Evolutionary conservation across 2,797 vertebrate species (phyloP), one percentile per base, ranked within the genome.

Genomic region (Enteromius unitaeniatus): DNA sequence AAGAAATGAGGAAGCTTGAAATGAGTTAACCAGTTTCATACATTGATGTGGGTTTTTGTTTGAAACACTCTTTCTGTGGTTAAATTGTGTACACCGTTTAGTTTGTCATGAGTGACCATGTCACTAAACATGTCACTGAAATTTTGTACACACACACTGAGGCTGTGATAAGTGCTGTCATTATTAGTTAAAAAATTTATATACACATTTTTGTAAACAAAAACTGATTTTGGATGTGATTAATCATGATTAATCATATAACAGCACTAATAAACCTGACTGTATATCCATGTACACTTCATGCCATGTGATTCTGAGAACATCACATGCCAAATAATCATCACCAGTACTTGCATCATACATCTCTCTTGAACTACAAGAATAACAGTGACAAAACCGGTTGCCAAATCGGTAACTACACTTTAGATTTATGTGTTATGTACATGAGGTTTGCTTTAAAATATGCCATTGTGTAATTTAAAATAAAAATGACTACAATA

Each of bases 1-100:
- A 64, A 47, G 49, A 3, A 74, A 82, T 53, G 70, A 65, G 45
- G 58, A 82, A 81, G 26, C 42, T 31, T 31, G 31, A 31, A 15
- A n/a, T 55, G 17, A 21, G 7, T 19, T 69, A 23, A 14, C 13
- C 8, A 64, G 26, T 75, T 75, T 53, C 15, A 0, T 64, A 13
- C 21, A 49, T 51, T 28, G 42, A 64, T 65, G 42, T 74, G n/a
- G 28, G 21, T 19, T 64, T 73, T 17, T 34, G 64, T 55, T 55
- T 69, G 47, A 37, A 53, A 31, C 4, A 13, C 2, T 70, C 40
- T 26, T 80, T 70, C 8, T 60, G 23, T 70, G 34, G 51, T 4
- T 80, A 70, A 68, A 68, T 28, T 42, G 2, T 53, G 21, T 74
- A 34, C 7, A 51, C 26, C 15, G 9, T 70, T 47, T 70, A 40